Evolutionary conservation across 1,140 invertebrate species (phyloP).

Genomic region (Hyles vespertilio): DNA sequence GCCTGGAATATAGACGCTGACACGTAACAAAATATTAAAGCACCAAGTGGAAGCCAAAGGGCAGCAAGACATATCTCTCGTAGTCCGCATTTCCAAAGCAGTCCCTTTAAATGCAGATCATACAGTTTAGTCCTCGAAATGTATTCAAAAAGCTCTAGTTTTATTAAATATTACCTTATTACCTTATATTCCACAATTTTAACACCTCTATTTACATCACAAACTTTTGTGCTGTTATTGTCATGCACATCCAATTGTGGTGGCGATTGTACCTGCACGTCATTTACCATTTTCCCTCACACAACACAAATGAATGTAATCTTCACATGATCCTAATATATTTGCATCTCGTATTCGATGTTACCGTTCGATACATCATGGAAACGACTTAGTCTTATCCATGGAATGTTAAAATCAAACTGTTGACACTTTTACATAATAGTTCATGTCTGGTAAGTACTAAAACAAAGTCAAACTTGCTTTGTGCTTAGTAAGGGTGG

Average conservation of each 20-base stretch:
- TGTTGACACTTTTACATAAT: background rate
- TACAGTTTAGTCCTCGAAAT: too few relatives aligned
- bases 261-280: conserved; percentile 63
- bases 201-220: conserved; percentile 45
- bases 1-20: conserved; percentile 92
- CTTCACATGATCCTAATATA: conserved; percentile 18
- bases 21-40: conserved; percentile 89
- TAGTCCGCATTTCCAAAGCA: conserved; percentile 74
- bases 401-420: background rate
- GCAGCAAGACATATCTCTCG: conserved; percentile 86
- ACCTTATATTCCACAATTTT: conserved; percentile 62
- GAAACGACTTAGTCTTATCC: conserved; percentile 6
- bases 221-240: conserved; percentile 45
- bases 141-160: too few relatives aligned
- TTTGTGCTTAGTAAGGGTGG: conserved; percentile 11
- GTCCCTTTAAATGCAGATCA: conserved; percentile 44
- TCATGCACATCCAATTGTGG: conserved; percentile 47
- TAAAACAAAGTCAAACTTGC: conserved; percentile 11
- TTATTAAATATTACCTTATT: background rate
- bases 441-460: background rate
- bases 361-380: conserved; percentile 12
- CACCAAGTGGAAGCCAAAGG: conserved; percentile 86
- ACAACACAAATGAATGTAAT: conserved; percentile 27
- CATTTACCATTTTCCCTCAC: conserved; percentile 67
- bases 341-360: background rate